These are phyloP conservation scores for Pseudachorutes palmiensis DNA, from an alignment of 1,140 invertebrate species.

Conservation along the genomic window DNA sequence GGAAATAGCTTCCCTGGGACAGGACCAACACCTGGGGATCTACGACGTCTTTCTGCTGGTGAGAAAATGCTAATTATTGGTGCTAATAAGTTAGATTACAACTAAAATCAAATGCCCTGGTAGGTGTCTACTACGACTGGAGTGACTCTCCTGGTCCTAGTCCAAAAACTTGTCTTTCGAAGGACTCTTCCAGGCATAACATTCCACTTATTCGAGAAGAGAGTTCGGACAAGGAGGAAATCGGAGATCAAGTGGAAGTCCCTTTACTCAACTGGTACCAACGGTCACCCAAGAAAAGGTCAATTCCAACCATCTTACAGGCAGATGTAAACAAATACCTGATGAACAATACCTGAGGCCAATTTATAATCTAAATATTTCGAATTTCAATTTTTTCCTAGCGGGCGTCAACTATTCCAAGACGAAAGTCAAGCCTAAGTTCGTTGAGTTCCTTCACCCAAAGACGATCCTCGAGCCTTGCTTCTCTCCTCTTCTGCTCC, in stretches of 20 bases:
- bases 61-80: not conserved
- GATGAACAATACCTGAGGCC: too few species aligned
- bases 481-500: slow-evolving; percentile 30
- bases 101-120: too few species aligned
- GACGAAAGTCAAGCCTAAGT: slow-evolving; percentile 26
- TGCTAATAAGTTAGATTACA: too few species aligned
- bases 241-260: slow-evolving; percentile 14
- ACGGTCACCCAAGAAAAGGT: slow-evolving; percentile 30
- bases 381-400: not conserved
- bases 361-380: too few species aligned
- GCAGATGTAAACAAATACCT: too few species aligned
- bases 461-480: slow-evolving; percentile 30
- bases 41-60: slow-evolving; percentile 30
- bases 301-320: slow-evolving; percentile 15
- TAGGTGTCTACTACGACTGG: not conserved
- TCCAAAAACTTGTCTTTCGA: slow-evolving; percentile 18
- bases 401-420: slow-evolving; percentile 5
- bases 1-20: slow-evolving; percentile 4
- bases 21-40: slow-evolving; percentile 33
- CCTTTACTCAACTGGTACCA: slow-evolving; percentile 33
- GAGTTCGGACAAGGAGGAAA: slow-evolving; percentile 11
- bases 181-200: slow-evolving; percentile 31
- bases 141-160: not conserved
- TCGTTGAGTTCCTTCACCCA: slow-evolving; percentile 15
- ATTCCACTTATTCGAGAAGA: slow-evolving; percentile 32